Conservation (phyloP, 2,797 vertebrate species). For the Pseudochirops cupreus region DNA sequence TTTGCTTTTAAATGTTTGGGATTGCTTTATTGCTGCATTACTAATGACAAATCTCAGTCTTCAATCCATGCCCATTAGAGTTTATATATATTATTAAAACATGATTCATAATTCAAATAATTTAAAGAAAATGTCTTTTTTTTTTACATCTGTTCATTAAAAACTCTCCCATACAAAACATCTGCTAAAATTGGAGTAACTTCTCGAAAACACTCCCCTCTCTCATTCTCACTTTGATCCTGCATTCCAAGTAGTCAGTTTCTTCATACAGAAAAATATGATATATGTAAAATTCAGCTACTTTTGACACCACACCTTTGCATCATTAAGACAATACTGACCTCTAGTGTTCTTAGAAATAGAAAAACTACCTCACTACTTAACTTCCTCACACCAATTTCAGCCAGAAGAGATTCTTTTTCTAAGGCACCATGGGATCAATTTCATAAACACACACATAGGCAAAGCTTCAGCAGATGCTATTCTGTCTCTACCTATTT, state of each 20-base stretch:
- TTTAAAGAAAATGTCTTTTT: constrained; percentile 27
- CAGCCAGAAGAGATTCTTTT: constrained; percentile 38
- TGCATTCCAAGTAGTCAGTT: constrained; percentile 61
- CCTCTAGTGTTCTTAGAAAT: constrained; percentile 77
- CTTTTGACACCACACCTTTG: constrained; percentile 37
- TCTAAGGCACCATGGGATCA: constrained; percentile 38
- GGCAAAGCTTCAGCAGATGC: not conserved
- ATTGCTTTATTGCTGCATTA: constrained; percentile 78
- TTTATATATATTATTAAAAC: constrained; percentile 77
- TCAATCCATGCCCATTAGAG: constrained; percentile 75
- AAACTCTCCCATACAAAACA: not conserved
- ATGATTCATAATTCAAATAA: constrained; percentile 79
- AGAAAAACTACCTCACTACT: constrained; percentile 5
- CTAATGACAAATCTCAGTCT: constrained; percentile 71
- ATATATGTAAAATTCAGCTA: not conserved
- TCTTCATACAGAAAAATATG: constrained; percentile 44
- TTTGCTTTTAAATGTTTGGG: constrained; percentile 82
- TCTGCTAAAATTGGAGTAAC: not conserved
- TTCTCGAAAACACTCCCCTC: not conserved
- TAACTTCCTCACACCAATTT: constrained; percentile 50
- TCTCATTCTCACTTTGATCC: constrained; percentile 27
- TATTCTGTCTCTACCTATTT: not conserved
- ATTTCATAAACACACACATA: constrained; percentile 16
- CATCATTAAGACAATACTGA: constrained; percentile 75
- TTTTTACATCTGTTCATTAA: constrained; percentile 15